Conservation (phyloP, 2,113 vertebrate species). For the Vulpes lagopus region DNA sequence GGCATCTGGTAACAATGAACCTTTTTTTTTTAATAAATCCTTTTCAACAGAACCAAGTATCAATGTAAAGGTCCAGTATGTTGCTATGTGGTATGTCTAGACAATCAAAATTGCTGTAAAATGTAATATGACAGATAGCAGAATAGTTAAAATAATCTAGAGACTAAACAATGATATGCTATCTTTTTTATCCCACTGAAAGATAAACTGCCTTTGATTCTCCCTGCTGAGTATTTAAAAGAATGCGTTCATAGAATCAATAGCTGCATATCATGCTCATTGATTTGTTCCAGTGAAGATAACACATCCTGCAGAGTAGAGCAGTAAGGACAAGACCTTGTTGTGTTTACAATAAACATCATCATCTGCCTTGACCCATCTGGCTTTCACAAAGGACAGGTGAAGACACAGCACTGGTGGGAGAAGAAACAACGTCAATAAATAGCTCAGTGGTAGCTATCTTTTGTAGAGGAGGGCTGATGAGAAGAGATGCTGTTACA, state of each 20-base stretch:
- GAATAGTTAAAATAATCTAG: neutral
- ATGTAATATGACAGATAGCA: neutral
- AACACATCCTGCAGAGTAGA: neutral
- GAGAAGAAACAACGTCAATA: neutral
- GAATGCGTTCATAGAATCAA: conserved; percentile 38
- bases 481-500: neutral
- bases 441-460: neutral
- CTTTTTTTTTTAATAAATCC: neutral
- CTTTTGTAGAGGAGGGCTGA: neutral
- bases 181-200: neutral
- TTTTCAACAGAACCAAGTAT: neutral
- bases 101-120: neutral
- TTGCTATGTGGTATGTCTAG: neutral
- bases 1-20: neutral
- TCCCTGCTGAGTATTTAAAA: neutral
- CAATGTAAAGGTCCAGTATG: neutral
- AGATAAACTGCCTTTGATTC: neutral
- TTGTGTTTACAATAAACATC: neutral
- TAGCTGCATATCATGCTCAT: neutral
- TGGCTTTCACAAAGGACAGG: neutral
- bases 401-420: neutral
- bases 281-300: conserved; percentile 10
- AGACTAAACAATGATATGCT: neutral
- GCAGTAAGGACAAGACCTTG: neutral
- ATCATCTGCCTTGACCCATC: neutral